Base-by-base conservation (phyloP, 2,888 invertebrate species). In the Cheilosia soror region DNA sequence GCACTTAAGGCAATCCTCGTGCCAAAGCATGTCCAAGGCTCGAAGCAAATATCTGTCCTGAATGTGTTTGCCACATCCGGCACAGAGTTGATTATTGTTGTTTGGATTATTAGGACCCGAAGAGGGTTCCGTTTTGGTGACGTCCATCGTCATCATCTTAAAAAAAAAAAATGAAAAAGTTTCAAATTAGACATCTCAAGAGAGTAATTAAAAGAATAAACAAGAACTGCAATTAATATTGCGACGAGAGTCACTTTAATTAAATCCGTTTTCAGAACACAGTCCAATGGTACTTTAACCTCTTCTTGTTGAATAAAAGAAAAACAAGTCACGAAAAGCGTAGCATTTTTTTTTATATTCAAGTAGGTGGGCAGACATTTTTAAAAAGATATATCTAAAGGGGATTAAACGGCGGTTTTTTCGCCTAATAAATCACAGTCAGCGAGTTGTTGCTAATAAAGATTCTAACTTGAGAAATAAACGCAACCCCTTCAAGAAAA, bases 1-100 rank as follows among this genome's bases (percentile, higher is more conserved):
- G 92, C 98, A 98, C 93, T 98, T 99, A 84, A 99, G 95, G 92
- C 99, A 99, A 93, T 99, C 98, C 92, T 99, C 99, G 92, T 99
- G 99, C 98, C 99, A 99, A 90, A 96, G 96, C 93, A 97, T 95
- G 92, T 98, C 98, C 90, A 98, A 93, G 2, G 98, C 98, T 92
- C 97, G 97, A 90, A 98, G 94, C 88, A 98, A 94, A 92, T 95
- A 98, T 89, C 97, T 95, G 92, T 98, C 98, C 44, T 96, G 96
- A 91, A 99, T 99, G 90, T 96, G 96, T 93, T 98, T 98, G 91
- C 96, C 97, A 93, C 98, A 99, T 40, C 98, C 98, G 66, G 97
- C 97, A 92, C 98, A 98, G 89, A 97, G 96, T 93, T 97, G 95
- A 71, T 93, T 94, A 72, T 89, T 90, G 79, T 90, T 91, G 89